phyloP scores from a whole-genome alignment of 2,888 invertebrate species.

The Dendrolimus houi region DNA sequence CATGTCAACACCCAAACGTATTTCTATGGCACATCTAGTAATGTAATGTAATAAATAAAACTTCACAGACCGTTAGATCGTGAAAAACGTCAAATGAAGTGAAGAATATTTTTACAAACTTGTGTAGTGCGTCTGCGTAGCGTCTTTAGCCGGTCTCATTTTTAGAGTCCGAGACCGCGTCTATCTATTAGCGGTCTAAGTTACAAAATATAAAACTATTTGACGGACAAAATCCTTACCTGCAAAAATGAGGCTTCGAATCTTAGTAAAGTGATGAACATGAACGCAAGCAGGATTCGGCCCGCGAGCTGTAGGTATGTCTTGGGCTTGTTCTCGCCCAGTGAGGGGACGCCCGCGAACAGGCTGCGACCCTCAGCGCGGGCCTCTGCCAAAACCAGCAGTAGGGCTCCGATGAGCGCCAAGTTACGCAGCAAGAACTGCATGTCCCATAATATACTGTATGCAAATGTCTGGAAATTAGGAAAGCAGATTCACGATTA shows the following conservation, averaged over 20 bases:
- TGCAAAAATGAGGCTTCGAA: constrained; percentile 94
- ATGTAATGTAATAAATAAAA: too few relatives aligned
- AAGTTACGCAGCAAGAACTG: constrained; percentile 97
- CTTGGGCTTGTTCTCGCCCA: constrained; percentile 97
- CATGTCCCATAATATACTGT: constrained; percentile 98
- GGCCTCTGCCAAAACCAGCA: constrained; percentile 97
- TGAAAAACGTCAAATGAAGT: too few relatives aligned
- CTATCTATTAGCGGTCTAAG: too few relatives aligned
- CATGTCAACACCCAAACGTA: too few relatives aligned
- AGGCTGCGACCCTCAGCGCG: constrained; percentile 94
- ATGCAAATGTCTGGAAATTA: constrained; percentile 87
- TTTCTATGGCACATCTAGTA: too few relatives aligned
- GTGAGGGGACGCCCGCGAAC: constrained; percentile 95
- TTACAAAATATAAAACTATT: too few relatives aligned
- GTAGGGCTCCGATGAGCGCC: constrained; percentile 97
- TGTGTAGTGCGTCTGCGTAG: too few relatives aligned
- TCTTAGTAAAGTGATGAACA: constrained; percentile 97
- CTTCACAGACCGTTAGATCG: too few relatives aligned
- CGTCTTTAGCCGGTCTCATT: too few relatives aligned
- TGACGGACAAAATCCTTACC: constrained; percentile 54
- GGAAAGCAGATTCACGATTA: too few relatives aligned
- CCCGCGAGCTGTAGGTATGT: constrained; percentile 97
- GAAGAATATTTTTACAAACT: too few relatives aligned
- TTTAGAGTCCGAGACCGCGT: too few relatives aligned
- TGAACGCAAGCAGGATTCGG: constrained; percentile 95